Evolutionary conservation across 2,797 vertebrate species (phyloP), one percentile per base, ranked within the genome.

Genomic region (Anas acuta): DNA sequence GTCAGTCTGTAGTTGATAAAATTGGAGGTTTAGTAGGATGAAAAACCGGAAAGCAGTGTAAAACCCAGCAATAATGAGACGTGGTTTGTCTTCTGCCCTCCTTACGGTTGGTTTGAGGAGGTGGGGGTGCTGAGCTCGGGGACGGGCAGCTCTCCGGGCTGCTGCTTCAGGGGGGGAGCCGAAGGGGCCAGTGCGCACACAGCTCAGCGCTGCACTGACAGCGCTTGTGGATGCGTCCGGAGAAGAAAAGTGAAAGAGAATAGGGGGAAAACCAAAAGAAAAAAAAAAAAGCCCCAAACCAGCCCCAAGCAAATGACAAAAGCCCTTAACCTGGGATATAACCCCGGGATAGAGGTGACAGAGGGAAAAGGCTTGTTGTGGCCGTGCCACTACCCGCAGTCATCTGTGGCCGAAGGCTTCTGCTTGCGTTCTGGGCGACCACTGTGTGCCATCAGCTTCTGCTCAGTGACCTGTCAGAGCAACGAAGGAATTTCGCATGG

Each of bases 381-480:
- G 69, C 70, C 75, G 62, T 84, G 76, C 71, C 21, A 1, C 85
- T 74, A 73, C 85, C 94, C 87, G 82, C 87, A 94, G 93, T 88
- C 90, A 72, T 60, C 71, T 87, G 60, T 78, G 87, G 94, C 97
- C 95, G 88, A 89, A 90, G 95, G 96, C 92, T 92, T 83, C 87
- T 84, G 90, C 82, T 72, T 92, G 82, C 69, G 1, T 94, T 70
- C 53, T 92, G 85, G 87, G 54, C 72, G 8, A 91, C 95, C 97
- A 93, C 96, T 92, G 95, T 92, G 80, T 96, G 94, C 95, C 95
- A 97, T 98, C 98, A 97, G 19, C 95, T 97, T 97, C 98, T 98
- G 98, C 96, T 97, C 97, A 97, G 95, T 98, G 98, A 98, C 98
- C 98, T 98, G 98, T 99, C 98, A 98, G 90, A 98, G 96, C 82